Evolutionary conservation across 2,113 vertebrate species (phyloP).

Genomic region (Amblyopsis rosae): DNA sequence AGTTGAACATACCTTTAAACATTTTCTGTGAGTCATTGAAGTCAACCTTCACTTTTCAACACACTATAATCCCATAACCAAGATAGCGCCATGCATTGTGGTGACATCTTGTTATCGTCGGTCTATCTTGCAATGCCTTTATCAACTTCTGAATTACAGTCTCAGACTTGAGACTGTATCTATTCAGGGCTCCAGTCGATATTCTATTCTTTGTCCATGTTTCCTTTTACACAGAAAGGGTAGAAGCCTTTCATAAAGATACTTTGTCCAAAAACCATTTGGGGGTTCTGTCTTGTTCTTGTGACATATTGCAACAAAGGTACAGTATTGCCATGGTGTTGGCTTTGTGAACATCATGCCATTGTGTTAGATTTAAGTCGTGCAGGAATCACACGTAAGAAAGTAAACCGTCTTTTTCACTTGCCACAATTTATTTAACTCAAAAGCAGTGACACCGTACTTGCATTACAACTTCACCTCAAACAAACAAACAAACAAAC

Average conservation of each 20-base stretch:
- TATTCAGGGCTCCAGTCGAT: slow-evolving; percentile 26
- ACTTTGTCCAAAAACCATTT: slow-evolving; percentile 17
- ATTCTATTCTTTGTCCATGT: slow-evolving; percentile 27
- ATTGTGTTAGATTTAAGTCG: not conserved
- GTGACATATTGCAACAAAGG: slow-evolving; percentile 40
- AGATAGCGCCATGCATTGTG: not conserved
- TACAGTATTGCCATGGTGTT: not conserved
- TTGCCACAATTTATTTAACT: slow-evolving; percentile 30
- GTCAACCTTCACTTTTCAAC: slow-evolving; percentile 1
- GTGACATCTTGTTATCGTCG: slow-evolving; percentile 26
- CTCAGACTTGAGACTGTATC: not conserved
- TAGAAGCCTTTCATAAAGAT: slow-evolving; percentile 23
- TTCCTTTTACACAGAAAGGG: slow-evolving; percentile 31
- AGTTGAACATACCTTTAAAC: not conserved
- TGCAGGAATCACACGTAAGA: slow-evolving; percentile 3
- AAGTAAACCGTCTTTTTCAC: not conserved
- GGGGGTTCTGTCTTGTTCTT: slow-evolving; percentile 31
- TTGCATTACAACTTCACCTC: not conserved
- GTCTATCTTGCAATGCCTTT: slow-evolving; percentile 45
- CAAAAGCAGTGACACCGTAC: slow-evolving; percentile 13
- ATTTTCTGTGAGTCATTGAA: slow-evolving; percentile 1
- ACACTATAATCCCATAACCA: not conserved
- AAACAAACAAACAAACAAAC: no score
- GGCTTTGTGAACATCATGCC: not conserved
- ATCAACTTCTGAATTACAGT: slow-evolving; percentile 28